Conservation (phyloP, 2,888 invertebrate genomes). For the Unio delphinus region DNA sequence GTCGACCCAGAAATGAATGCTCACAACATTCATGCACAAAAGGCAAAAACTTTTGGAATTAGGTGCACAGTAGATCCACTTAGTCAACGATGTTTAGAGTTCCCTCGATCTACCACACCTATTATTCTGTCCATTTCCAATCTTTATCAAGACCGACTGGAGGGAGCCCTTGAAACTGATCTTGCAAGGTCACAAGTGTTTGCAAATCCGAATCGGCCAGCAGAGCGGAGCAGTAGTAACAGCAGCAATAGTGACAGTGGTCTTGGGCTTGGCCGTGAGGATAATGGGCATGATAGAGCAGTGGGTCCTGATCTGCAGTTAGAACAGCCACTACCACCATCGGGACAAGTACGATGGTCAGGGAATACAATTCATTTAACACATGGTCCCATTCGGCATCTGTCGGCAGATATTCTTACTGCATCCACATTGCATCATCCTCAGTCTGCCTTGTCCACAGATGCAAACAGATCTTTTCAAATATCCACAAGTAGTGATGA, state of each 20-base stretch:
- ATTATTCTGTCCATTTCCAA: conserved; percentile 77
- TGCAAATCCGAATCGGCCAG: conserved; percentile 48
- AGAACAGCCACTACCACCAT: conserved; percentile 27
- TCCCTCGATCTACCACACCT: conserved; percentile 86
- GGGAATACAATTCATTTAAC: conserved; percentile 34
- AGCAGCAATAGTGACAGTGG: conserved; percentile 89
- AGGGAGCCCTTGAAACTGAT: conserved; percentile 56
- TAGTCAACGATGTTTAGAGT: conserved; percentile 83
- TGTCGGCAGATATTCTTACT: conserved; percentile 40
- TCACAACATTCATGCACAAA: conserved; percentile 85
- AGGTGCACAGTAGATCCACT: conserved; percentile 74
- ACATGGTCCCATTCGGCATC: conserved; percentile 39
- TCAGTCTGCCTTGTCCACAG: not conserved
- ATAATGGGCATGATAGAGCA: conserved; percentile 61
- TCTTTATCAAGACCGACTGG: conserved; percentile 72
- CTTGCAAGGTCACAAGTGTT: conserved; percentile 61
- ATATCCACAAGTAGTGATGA: conserved; percentile 52
- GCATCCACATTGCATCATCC: conserved; percentile 29
- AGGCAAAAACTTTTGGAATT: conserved; percentile 88
- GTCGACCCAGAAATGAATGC: conserved; percentile 89
- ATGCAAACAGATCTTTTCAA: conserved; percentile 17
- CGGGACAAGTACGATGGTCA: conserved; percentile 35
- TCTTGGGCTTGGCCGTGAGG: conserved; percentile 74
- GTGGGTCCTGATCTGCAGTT: conserved; percentile 17
- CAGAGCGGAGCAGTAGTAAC: conserved; percentile 82